Base-by-base conservation (phyloP, 2,113 vertebrate species). In the Machaerirhynchus nigripectus region DNA sequence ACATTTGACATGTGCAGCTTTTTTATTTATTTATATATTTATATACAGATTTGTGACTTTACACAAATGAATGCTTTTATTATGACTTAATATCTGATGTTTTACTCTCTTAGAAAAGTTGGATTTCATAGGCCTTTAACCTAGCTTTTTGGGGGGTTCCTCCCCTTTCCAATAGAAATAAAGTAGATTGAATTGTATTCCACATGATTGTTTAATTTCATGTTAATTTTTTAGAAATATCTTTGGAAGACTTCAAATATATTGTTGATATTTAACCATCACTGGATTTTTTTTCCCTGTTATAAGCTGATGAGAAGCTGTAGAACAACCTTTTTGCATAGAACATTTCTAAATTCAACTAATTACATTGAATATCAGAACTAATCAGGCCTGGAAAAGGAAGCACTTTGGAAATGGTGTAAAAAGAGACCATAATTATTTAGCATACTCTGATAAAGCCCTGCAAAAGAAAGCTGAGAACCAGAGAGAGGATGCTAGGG, bases 321-420 rank as follows among this genome's bases (percentile, higher is more conserved):
- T 71, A 84, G 47, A 75, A 44, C 20, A 85, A 69, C 31, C 60
- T 74, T 90, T 63, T 60, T 76, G 60, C 63, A 47, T 55, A 77
- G 75, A 35, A 91, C 86, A 83, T 55, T 33, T 95, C 42, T 88
- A 90, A 94, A 93, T 96, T 86, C 85, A 69, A 67, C 85, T 88
- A 96, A 93, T 94, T 94, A 33, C 87, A 64, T 22, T 95, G 92
- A 92, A 86, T 91, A 78, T 86, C 85, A 74, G 55, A 67, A 84
- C 73, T 92, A 96, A 94, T 94, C 96, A 92, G 68, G 55, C 47
- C 57, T 91, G 73, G 90, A 83, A 90, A 92, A 94, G 63, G 84
- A 94, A 90, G 78, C 67, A 90, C 75, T 95, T 97, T 63, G 75
- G 55, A 61, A 91, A 80, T 3, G 3, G 46, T 31, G n/a, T 83